Base-by-base conservation (phyloP, 2,797 vertebrate genomes). In the Babyrousa celebensis region DNA sequence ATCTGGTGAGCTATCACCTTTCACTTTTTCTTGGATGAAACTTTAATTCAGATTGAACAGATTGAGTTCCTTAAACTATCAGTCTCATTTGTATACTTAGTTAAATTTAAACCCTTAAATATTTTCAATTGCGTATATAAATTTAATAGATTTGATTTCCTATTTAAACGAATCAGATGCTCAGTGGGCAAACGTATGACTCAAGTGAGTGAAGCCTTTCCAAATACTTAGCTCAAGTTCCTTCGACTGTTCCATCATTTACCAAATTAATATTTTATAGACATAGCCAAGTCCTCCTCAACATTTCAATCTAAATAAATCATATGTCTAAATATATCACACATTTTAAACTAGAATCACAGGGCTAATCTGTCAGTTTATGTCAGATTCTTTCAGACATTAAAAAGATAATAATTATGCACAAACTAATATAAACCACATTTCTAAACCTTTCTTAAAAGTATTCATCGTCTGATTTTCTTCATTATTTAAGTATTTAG, bases 251-350 rank as follows among this genome's bases (percentile, higher is more conserved):
- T 77, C 72, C 6, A 36, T 94, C 68, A 92, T 62, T 92, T 92
- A 82, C 21, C 85, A 92, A 92, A 96, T 92, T 89, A 93, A 95
- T 94, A 70, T 90, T 95, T 80, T 95, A 95, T 91, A 97, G 89
- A 95, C 8, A 63, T 58, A 92, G 89, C 63, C 86, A 96, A 91
- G 80, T 63, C 84, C n/a, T 89, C 48, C 58, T 94, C 71, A 95
- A 83, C 67, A 91, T 93, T 96, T 96, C 77, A 85, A n/a, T 92
- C 67, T 86, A 96, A 96, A 93, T 91, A 89, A 92, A 70, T 96
- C 32, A 67, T 62, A 82, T 80, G 67, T 79, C 89, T 93, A 86
- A 95, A 72, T 92, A 67, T 78, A 63, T 85, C 93, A 96, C 83
- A 95, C 79, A 87, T 97, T 96, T 95, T 91, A 93, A 93, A 91